Evolutionary conservation across 2,797 vertebrate species (phyloP).

Genomic region (Pangasius mekongensis): DNA sequence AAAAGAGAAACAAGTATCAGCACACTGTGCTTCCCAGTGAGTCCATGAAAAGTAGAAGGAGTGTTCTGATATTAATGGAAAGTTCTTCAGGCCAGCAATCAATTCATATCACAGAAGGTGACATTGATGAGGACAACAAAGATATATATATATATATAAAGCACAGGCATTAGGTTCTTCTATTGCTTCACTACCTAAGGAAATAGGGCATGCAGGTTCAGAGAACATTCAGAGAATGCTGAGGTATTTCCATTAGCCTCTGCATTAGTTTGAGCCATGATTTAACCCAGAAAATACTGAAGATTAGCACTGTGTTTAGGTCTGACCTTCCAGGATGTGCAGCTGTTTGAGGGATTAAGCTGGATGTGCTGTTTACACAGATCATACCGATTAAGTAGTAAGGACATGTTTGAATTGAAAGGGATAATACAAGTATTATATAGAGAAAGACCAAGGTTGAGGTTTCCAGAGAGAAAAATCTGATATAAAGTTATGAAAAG

Average conservation of each 20-base stretch:
- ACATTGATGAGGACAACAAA: conserved; percentile 18
- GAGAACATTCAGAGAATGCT: background rate
- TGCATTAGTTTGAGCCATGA: background rate
- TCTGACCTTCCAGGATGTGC: conserved; percentile 1
- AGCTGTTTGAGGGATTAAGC: conserved; percentile 20
- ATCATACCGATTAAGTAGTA: conserved; percentile 16
- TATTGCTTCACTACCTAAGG: conserved; percentile 9
- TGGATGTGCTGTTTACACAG: conserved; percentile 20
- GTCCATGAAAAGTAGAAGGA: background rate
- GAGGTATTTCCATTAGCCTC: background rate
- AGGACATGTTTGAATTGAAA: conserved; percentile 9
- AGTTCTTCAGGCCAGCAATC: conserved; percentile 18
- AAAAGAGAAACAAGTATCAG: background rate
- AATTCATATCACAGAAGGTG: conserved; percentile 19
- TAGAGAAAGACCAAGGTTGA: background rate
- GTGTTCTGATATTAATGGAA: conserved; percentile 14
- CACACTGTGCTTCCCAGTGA: conserved; percentile 15
- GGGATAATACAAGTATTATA: background rate
- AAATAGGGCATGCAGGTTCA: conserved; percentile 1
- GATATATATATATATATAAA: conserved; percentile 6
- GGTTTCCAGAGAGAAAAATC: background rate
- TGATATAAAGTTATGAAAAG: background rate
- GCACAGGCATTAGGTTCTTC: conserved; percentile 1
- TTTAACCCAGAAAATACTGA: background rate
- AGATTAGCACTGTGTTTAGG: background rate